phyloP scores from a whole-genome alignment of 2,888 invertebrate genomes.

The Coelogynopora nodosa region DNA sequence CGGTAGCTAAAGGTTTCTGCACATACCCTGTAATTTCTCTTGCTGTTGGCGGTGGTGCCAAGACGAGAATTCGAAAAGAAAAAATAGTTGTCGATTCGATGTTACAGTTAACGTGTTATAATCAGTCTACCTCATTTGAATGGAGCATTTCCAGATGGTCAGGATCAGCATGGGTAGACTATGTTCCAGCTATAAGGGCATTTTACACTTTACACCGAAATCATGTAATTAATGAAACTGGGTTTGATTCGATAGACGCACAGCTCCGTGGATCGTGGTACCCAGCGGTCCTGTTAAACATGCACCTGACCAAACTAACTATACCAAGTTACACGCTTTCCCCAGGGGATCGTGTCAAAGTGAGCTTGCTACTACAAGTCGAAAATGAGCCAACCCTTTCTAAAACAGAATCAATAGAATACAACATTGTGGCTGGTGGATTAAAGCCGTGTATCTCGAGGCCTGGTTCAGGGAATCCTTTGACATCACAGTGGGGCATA shows the following conservation, averaged over 20 bases:
- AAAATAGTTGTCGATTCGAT: neutral
- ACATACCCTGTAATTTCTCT: neutral
- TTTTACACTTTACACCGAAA: neutral
- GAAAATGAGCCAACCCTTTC: neutral
- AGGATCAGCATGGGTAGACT: neutral
- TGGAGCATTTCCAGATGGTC: neutral
- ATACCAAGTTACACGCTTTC: neutral
- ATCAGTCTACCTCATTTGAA: neutral
- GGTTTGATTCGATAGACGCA: neutral
- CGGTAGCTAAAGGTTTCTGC: neutral
- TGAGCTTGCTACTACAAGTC: neutral
- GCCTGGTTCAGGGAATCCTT: neutral
- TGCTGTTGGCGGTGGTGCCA: neutral
- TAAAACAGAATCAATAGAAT: neutral
- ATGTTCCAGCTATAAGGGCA: neutral
- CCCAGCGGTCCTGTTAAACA: neutral
- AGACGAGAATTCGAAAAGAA: neutral
- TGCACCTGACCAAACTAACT: neutral
- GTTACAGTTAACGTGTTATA: neutral
- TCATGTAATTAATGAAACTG: neutral
- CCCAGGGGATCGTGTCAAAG: neutral
- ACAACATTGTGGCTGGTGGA: neutral
- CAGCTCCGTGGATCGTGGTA: neutral
- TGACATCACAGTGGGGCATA: neutral
- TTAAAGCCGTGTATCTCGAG: neutral